These are phyloP conservation scores for Pocillopora meandrina DNA, from an alignment of 92 coral and sea anemone genomes.

Conservation along the genomic window DNA sequence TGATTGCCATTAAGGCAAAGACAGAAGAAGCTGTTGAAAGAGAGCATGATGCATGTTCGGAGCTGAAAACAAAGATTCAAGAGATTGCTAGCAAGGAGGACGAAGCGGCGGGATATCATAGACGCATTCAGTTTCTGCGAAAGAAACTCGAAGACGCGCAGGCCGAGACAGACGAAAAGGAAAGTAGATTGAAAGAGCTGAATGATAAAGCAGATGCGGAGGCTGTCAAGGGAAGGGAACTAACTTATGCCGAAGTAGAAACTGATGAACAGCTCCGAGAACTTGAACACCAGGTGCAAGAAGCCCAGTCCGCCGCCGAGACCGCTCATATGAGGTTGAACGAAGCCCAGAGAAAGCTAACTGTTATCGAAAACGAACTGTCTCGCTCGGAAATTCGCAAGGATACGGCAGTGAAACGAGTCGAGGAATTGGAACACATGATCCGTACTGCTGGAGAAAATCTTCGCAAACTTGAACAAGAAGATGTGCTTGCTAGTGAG, in stretches of 20 bases:
- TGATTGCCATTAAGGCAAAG: constrained; percentile 63
- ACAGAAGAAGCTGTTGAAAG: constrained; percentile 78
- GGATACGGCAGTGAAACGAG: constrained; percentile 47
- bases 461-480: constrained; percentile 54
- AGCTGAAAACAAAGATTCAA: constrained; percentile 19
- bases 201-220: constrained; percentile 46
- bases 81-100: constrained; percentile 50
- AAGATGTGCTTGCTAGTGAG: constrained; percentile 60
- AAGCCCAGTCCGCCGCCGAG: constrained; percentile 42
- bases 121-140: constrained; percentile 46
- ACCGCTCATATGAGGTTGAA: constrained; percentile 48
- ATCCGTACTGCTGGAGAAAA: constrained; percentile 57
- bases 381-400: constrained; percentile 42
- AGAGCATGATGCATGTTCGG: constrained; percentile 55
- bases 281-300: constrained; percentile 45
- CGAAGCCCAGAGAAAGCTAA: constrained; percentile 64
- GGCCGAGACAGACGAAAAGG: constrained; percentile 29
- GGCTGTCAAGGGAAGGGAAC: constrained; percentile 53
- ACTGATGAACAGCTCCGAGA: constrained; percentile 58
- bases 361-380: constrained; percentile 55
- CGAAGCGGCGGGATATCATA: constrained; percentile 42
- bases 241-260: constrained; percentile 56
- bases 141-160: constrained; percentile 26
- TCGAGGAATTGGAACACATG: constrained; percentile 45
- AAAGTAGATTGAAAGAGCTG: constrained; percentile 3